Conservation (phyloP, 2,888 invertebrate species). For the Limnephilus rhombicus region DNA sequence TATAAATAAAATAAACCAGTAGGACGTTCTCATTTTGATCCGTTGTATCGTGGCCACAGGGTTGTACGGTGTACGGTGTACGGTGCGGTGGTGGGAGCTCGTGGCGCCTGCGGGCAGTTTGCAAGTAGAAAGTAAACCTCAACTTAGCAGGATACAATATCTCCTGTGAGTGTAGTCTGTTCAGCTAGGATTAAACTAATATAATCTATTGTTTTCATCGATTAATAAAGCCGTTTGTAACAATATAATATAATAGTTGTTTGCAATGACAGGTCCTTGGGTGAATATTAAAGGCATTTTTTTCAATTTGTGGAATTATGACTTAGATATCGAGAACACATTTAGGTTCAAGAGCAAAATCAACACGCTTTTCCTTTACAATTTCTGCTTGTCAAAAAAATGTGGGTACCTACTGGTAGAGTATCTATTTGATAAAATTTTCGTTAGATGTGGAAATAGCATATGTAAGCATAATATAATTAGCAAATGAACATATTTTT, state of each 20-base stretch:
- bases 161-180: conserved; percentile 37
- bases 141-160: conserved; percentile 49
- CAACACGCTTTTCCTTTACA: no score
- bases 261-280: background rate
- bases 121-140: conserved; percentile 60
- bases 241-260: background rate
- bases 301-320: background rate
- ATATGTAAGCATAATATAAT: no score
- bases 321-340: background rate
- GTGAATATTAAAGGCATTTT: background rate
- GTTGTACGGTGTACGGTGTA: no score
- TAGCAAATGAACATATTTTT: no score
- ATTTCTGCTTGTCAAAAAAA: no score
- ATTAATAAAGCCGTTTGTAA: background rate
- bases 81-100: conserved; percentile 18
- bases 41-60: conserved; percentile 5
- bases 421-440: no score
- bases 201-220: background rate
- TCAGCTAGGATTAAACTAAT: background rate
- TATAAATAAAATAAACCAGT: background rate
- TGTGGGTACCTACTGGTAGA: no score
- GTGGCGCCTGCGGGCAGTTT: conserved; percentile 61
- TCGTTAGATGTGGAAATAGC: no score
- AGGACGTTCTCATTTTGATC: background rate
- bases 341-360: background rate